Percentiles rank a stretch among this genome's conserved stretches.
Conservation (phyloP, 1,140 invertebrate genomes). For the Lordiphosa collinella region DNA sequence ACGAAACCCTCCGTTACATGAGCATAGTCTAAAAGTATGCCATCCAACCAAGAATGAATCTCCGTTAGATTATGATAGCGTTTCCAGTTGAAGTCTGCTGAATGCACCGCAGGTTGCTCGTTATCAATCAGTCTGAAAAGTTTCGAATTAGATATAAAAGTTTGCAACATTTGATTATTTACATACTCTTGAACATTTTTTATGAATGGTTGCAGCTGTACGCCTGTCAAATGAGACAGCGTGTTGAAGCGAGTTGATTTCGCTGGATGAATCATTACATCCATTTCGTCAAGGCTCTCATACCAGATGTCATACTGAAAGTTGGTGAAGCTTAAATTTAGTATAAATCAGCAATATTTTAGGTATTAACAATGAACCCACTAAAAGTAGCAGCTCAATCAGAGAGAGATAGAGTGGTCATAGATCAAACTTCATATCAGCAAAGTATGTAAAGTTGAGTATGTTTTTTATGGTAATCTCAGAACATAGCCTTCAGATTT, state of each 20-base stretch:
- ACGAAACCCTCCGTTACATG: conserved; percentile 46
- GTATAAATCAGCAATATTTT: background rate
- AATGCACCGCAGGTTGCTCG: conserved; percentile 40
- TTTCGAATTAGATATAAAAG: background rate
- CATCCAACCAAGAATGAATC: conserved; percentile 80
- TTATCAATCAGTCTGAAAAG: conserved; percentile 58
- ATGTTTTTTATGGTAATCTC: too few species aligned
- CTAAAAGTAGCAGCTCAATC: too few species aligned
- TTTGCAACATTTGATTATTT: background rate
- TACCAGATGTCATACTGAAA: conserved; percentile 63
- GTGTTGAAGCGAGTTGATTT: conserved; percentile 31
- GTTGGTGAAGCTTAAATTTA: background rate
- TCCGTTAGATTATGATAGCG: conserved; percentile 79
- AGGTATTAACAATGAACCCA: too few species aligned
- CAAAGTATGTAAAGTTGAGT: too few species aligned
- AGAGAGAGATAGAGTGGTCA: too few species aligned
- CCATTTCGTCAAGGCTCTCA: conserved; percentile 28
- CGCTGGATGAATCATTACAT: conserved; percentile 61
- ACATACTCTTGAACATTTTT: conserved; percentile 62
- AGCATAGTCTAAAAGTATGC: conserved; percentile 71
- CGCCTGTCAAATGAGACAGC: conserved; percentile 17
- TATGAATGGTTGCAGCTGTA: conserved; percentile 43
- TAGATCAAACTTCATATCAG: too few species aligned
- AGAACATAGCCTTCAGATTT: too few species aligned
- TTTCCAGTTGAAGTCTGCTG: conserved; percentile 74